phyloP scores from a whole-genome alignment of 2,797 vertebrate species.

The Nyctibius grandis region DNA sequence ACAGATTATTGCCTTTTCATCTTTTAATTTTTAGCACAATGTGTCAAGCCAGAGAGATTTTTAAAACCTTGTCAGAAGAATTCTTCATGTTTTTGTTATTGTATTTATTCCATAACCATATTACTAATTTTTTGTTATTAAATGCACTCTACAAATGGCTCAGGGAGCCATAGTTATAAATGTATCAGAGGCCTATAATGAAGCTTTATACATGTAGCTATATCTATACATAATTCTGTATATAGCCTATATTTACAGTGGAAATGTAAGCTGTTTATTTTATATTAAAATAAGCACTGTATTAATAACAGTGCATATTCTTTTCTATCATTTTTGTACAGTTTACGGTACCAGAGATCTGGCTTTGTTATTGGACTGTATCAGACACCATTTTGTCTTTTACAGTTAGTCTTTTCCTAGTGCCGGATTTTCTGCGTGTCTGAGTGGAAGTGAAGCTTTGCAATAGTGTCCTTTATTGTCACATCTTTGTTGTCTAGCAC shows the following conservation, averaged over 20 bases:
- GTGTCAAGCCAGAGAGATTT: conserved; percentile 65
- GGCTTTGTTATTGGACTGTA: conserved; percentile 63
- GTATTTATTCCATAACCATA: conserved; percentile 80
- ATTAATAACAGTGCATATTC: conserved; percentile 78
- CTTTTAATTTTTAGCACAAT: conserved; percentile 70
- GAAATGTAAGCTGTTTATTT: conserved; percentile 85
- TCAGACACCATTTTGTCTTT: conserved; percentile 41
- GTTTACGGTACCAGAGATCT: conserved; percentile 72
- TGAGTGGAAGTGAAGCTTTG: conserved; percentile 56
- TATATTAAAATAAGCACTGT: conserved; percentile 85
- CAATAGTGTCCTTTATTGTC: conserved; percentile 40
- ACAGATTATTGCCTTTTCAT: conserved; percentile 72
- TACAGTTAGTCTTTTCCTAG: conserved; percentile 53
- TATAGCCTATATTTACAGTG: conserved; percentile 88
- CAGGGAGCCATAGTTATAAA: conserved; percentile 84
- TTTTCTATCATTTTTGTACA: conserved; percentile 81
- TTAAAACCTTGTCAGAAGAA: conserved; percentile 42
- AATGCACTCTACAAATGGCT: conserved; percentile 85
- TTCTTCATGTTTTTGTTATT: conserved; percentile 75
- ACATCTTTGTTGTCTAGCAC: conserved; percentile 45
- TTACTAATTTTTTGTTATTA: conserved; percentile 77
- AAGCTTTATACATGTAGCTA: conserved; percentile 84
- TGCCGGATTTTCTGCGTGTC: conserved; percentile 59
- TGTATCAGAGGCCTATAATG: conserved; percentile 84
- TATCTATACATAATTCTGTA: conserved; percentile 80